Percentiles rank a stretch among this genome's conserved stretches.
Evolutionary conservation across 2,888 invertebrate genomes (phyloP).

Genomic region (Erpobdella octoculata): DNA sequence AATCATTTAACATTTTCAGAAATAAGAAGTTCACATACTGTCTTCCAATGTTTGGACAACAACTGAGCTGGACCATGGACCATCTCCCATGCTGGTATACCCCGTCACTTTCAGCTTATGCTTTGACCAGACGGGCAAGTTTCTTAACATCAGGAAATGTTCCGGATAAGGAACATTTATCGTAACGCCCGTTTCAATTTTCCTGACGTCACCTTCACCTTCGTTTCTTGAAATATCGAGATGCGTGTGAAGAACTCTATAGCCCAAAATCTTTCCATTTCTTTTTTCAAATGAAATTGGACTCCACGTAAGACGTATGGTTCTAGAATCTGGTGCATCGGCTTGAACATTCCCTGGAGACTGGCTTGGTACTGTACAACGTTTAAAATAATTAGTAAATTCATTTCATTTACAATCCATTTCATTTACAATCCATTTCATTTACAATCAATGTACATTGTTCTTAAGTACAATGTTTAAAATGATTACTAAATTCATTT

Average conservation of each 20-base stretch:
- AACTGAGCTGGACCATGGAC: slow-evolving; percentile 89
- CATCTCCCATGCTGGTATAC: slow-evolving; percentile 87
- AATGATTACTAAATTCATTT: not conserved
- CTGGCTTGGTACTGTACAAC: slow-evolving; percentile 78
- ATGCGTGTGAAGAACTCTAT: slow-evolving; percentile 44
- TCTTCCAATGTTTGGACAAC: slow-evolving; percentile 94
- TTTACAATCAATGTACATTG: too few relatives aligned
- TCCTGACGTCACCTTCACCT: slow-evolving; percentile 30
- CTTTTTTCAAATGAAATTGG: slow-evolving; percentile 82
- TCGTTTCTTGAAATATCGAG: slow-evolving; percentile 48
- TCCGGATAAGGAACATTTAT: not conserved
- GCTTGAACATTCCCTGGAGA: slow-evolving; percentile 89
- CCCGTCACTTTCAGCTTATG: slow-evolving; percentile 79
- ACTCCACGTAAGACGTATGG: slow-evolving; percentile 81
- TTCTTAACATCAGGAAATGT: slow-evolving; percentile 66
- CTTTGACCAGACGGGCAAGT: slow-evolving; percentile 86
- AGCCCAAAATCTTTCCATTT: slow-evolving; percentile 62
- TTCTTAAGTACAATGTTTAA: slow-evolving; percentile 29
- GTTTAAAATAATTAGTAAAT: not conserved
- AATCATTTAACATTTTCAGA: too few relatives aligned
- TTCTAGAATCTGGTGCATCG: slow-evolving; percentile 76
- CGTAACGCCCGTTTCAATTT: not conserved
- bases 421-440: not conserved
- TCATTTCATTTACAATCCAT: not conserved
- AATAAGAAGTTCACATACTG: slow-evolving; percentile 42